Base-by-base conservation (phyloP, 2,888 invertebrate species). In the Sycophila texana region DNA sequence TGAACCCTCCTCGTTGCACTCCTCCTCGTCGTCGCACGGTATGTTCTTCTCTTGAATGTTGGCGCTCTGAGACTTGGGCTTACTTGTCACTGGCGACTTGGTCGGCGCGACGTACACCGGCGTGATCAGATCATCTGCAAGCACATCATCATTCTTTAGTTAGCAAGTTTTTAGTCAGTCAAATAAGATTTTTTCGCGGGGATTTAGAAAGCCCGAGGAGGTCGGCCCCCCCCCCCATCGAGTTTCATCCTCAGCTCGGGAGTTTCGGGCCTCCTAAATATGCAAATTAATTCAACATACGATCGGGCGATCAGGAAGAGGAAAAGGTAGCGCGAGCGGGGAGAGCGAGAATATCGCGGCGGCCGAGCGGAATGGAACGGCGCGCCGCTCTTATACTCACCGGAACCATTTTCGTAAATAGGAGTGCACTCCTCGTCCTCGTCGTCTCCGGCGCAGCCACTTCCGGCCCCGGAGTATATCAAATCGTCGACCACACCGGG, bases 401-500 rank as follows among this genome's bases (percentile, higher is more conserved):
- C 96, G 60, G 96, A 95, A 13, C 95, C 96, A 1, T 95, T 94
- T 85, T 96, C 96, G 53, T 95, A 95, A 51, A 96, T 92, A 14
- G 97, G 96, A 0, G 94, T 94, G 88, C 98, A 98, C 84, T 97
- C 97, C 86, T 97, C 98, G 89, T 98, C 98, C 86, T 93, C 93
- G 87, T 97, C 98, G 86, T 97, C 97, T 81, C 95, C 96, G 63
- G 96, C 94, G 87, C 98, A 98, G 0, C 97, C 97, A 3, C 97
- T 97, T 0, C 97, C 97, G 0, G 96, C 96, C 1, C 98, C 98
- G 12, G 97, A 97, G 91, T 96, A 97, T 74, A 98, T 96, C 81
- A 98, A 92, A 90, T 98, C 98, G 89, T 98, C 98, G 87, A 95
- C 93, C 1, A 95, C 94, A 12, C 93, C 93, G 0, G 94, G 94